A percentile compares a stretch with the other conserved stretches of the same genome.
Conservation (phyloP, 2,113 vertebrate species). For the Pteruthius melanotis region DNA sequence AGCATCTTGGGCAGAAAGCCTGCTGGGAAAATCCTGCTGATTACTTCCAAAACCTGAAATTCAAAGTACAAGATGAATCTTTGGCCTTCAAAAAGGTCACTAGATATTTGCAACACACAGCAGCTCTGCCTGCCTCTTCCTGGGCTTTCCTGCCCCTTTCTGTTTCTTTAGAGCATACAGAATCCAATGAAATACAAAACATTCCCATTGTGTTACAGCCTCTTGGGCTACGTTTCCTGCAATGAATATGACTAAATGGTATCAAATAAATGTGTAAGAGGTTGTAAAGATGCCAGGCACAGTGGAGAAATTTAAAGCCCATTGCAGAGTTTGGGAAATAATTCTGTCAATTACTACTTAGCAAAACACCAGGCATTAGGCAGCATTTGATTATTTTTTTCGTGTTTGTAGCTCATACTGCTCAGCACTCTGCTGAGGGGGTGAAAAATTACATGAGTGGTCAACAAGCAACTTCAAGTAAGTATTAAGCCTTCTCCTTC, state of each 20-base stretch:
- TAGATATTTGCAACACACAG: slow-evolving; percentile 51
- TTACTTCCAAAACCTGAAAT: neutral
- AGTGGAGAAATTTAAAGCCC: neutral
- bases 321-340: neutral
- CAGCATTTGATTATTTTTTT: neutral
- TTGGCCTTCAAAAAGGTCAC: slow-evolving; percentile 45
- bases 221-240: neutral
- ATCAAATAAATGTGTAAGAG: neutral
- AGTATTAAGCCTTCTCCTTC: neutral
- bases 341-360: neutral
- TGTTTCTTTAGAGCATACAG: slow-evolving; percentile 23
- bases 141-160: too few species aligned
- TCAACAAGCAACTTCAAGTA: neutral
- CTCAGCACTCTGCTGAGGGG: neutral
- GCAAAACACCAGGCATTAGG: neutral
- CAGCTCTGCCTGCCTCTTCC: slow-evolving; percentile 23
- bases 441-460: neutral
- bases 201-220: neutral
- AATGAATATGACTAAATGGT: slow-evolving; percentile 6
- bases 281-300: neutral
- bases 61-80: slow-evolving; percentile 9
- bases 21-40: neutral
- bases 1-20: neutral
- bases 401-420: neutral
- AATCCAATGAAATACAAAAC: slow-evolving; percentile 11